Evolutionary conservation across 2,113 vertebrate species (phyloP).

Genomic region (Trinectes maculatus): DNA sequence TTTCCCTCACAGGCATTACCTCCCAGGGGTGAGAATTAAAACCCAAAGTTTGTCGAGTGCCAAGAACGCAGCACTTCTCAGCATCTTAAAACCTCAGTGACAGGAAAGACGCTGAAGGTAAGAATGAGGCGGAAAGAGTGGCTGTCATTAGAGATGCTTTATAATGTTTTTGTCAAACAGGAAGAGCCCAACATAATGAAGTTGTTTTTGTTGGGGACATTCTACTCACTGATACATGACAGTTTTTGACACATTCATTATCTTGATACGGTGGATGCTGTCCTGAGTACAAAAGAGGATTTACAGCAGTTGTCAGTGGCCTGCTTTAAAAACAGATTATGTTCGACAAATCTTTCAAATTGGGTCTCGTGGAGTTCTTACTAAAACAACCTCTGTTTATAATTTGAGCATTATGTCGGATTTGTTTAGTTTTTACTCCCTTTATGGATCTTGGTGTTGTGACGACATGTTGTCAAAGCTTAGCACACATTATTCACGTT

Average conservation of each 20-base stretch:
- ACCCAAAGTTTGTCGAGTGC: constrained; percentile 48
- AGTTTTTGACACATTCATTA: constrained; percentile 18
- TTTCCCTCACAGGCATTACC: constrained; percentile 23
- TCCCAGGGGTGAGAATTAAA: constrained; percentile 49
- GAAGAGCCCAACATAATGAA: neutral
- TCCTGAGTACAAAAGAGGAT: constrained; percentile 4
- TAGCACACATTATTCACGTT: too few relatives aligned
- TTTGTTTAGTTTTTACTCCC: too few relatives aligned
- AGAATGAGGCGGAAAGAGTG: constrained; percentile 6
- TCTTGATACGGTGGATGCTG: constrained; percentile 1
- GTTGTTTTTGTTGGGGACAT: constrained; percentile 12
- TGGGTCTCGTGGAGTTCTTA: too few relatives aligned
- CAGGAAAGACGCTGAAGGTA: constrained; percentile 8
- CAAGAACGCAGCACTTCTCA: constrained; percentile 49
- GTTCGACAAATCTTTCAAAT: constrained; percentile 8
- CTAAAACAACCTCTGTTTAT: too few relatives aligned
- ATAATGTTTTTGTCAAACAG: neutral
- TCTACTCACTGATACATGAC: neutral
- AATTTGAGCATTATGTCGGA: too few relatives aligned
- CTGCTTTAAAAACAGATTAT: constrained; percentile 10
- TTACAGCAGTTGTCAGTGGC: constrained; percentile 1
- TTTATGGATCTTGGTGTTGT: too few relatives aligned
- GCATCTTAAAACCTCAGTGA: constrained; percentile 19
- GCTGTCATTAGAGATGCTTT: neutral
- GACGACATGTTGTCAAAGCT: too few relatives aligned